A percentile compares a stretch with the other conserved stretches of the same genome.
phyloP scores from a whole-genome alignment of 2,797 vertebrate genomes.

The Philypnodon macrostomus region DNA sequence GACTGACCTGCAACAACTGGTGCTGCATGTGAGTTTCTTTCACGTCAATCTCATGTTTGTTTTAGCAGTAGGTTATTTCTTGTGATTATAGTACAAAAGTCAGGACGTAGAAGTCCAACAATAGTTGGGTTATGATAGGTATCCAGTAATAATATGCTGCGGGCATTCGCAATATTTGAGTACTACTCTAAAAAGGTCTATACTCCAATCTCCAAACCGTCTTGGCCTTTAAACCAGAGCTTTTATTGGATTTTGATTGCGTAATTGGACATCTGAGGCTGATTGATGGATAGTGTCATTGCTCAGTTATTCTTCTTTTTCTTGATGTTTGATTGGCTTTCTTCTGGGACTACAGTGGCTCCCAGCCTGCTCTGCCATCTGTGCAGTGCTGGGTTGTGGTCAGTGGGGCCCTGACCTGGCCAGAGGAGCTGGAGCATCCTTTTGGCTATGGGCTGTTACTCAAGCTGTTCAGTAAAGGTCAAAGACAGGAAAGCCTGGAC shows the following conservation, averaged over 20 bases:
- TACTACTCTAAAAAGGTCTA: slow-evolving; percentile 1
- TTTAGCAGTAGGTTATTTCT: too few species aligned
- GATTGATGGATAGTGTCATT: slow-evolving; percentile 61
- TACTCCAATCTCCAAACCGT: slow-evolving; percentile 6
- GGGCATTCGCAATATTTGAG: not conserved
- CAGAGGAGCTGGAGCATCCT: slow-evolving; percentile 43
- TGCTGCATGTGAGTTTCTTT: too few species aligned
- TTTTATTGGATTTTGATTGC: slow-evolving; percentile 48
- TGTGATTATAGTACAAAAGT: too few species aligned
- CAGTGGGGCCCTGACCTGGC: slow-evolving; percentile 66
- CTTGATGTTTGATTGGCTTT: slow-evolving; percentile 78
- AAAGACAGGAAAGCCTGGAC: slow-evolving; percentile 50
- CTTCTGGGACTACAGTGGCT: slow-evolving; percentile 67
- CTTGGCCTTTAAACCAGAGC: slow-evolving; percentile 25
- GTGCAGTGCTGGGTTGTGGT: slow-evolving; percentile 50
- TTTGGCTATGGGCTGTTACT: slow-evolving; percentile 45
- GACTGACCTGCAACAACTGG: too few species aligned
- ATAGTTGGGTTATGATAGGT: too few species aligned
- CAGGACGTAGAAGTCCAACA: too few species aligned
- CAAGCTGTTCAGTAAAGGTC: slow-evolving; percentile 67
- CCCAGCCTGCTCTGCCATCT: slow-evolving; percentile 60
- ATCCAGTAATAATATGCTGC: too few species aligned
- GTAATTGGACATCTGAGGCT: slow-evolving; percentile 63
- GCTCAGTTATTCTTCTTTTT: slow-evolving; percentile 55
- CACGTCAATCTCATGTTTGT: too few species aligned